A percentile compares a stretch with the other conserved stretches of the same genome.
These are phyloP conservation scores for Cerastoderma edule DNA, from an alignment of 2,888 invertebrate species.

Conservation along the genomic window DNA sequence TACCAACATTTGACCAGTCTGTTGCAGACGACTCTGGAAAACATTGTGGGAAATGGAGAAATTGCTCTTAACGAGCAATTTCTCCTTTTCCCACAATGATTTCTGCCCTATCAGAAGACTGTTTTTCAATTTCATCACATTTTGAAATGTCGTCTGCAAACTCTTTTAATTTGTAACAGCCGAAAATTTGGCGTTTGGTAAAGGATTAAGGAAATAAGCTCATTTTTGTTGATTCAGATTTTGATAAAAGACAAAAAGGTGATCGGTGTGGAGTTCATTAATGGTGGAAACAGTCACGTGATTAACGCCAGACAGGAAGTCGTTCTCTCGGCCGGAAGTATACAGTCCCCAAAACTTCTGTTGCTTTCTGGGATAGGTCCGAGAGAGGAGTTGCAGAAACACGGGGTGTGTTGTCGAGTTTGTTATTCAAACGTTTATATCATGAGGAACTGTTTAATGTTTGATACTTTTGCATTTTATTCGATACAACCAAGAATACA, in stretches of 20 bases:
- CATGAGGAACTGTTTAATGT: no score
- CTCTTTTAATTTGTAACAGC: no score
- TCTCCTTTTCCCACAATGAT: constrained; percentile 3
- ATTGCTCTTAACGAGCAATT: not conserved
- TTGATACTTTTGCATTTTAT: no score
- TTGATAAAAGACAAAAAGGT: not conserved
- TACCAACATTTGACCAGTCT: no score
- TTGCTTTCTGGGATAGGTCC: constrained; percentile 16
- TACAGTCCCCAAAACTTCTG: constrained; percentile 7
- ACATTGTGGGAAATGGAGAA: no score
- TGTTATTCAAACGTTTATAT: no score
- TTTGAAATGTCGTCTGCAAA: no score
- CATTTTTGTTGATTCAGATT: no score
- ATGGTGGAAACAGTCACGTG: constrained; percentile 1
- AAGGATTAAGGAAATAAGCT: no score
- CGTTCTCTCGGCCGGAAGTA: constrained; percentile 6
- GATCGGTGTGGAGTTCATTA: not conserved
- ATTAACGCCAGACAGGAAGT: not conserved
- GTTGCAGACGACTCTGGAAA: no score
- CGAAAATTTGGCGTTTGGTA: no score
- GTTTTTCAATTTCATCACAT: not conserved
- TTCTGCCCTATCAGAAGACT: not conserved
- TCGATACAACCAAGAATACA: no score
- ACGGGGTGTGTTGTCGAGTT: not conserved
- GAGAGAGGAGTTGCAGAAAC: not conserved